Percentiles rank a stretch among this genome's conserved stretches.
These are phyloP conservation scores for Cryptotis parvus DNA, from an alignment of 2,113 vertebrate species.

Conservation along the genomic window DNA sequence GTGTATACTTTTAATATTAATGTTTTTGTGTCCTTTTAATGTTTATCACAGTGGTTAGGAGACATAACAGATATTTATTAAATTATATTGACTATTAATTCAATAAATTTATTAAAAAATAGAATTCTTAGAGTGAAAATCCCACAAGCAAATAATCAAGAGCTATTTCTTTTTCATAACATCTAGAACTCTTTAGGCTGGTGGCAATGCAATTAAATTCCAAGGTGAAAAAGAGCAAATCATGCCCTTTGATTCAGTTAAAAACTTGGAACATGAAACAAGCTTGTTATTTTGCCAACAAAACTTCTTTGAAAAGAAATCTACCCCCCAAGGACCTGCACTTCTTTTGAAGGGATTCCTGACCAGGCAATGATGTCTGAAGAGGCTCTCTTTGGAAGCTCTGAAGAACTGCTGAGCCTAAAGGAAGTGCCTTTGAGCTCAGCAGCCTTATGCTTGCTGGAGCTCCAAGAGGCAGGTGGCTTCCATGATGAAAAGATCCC, in stretches of 20 bases:
- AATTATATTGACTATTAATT: neutral
- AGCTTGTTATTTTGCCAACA: slow-evolving; percentile 40
- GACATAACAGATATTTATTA: slow-evolving; percentile 27
- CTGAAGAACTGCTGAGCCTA: slow-evolving; percentile 1
- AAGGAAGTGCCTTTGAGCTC: slow-evolving; percentile 12
- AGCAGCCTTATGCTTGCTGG: neutral
- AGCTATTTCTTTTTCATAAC: slow-evolving; percentile 4
- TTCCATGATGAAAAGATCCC: slow-evolving; percentile 40
- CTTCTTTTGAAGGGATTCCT: slow-evolving; percentile 36
- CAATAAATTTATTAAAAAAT: neutral
- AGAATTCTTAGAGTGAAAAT: neutral
- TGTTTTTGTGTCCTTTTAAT: slow-evolving; percentile 16
- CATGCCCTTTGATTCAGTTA: slow-evolving; percentile 6
- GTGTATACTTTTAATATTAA: neutral
- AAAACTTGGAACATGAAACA: neutral
- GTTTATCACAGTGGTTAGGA: neutral
- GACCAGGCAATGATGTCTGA: slow-evolving; percentile 13
- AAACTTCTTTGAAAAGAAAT: slow-evolving; percentile 31
- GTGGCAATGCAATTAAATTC: neutral
- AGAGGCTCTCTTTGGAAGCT: slow-evolving; percentile 1
- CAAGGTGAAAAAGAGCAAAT: neutral
- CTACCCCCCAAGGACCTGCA: neutral
- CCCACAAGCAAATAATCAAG: neutral
- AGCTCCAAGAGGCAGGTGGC: neutral
- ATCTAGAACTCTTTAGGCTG: neutral